Conservation (phyloP, 2,797 vertebrate genomes). For the Gymnothorax reevesii region DNA sequence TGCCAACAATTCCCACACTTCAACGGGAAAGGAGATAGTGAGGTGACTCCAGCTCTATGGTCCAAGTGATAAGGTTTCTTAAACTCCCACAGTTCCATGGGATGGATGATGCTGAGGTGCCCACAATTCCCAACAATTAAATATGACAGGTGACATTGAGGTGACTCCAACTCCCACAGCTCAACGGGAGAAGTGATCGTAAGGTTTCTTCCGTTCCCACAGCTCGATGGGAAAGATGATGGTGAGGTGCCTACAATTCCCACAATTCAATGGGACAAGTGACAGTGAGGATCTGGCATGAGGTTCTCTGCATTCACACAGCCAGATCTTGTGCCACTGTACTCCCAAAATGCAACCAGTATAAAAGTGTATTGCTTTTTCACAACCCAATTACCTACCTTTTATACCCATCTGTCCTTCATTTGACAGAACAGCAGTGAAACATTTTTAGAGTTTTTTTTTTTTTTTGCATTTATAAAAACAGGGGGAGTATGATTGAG, state of each 20-base stretch:
- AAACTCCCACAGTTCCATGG: neutral
- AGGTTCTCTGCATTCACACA: neutral
- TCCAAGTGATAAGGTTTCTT: too few species aligned
- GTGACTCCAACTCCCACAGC: neutral
- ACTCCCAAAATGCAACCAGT: conserved; percentile 8
- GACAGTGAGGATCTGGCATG: neutral
- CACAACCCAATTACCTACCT: neutral
- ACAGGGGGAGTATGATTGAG: conserved; percentile 4
- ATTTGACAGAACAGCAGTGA: neutral
- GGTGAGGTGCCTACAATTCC: neutral
- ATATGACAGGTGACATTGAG: neutral
- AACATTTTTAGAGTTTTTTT: neutral
- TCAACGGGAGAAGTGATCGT: neutral
- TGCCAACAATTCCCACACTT: neutral
- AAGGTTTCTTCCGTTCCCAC: neutral
- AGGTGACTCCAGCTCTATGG: too few species aligned
- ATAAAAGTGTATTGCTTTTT: conserved; percentile 34
- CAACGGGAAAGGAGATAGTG: too few species aligned
- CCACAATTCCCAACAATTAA: neutral
- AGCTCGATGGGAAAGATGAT: neutral
- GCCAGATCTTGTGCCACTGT: neutral
- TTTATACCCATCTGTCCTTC: neutral
- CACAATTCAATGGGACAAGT: neutral
- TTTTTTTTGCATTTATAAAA: neutral
- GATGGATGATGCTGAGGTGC: neutral